Evolutionary conservation across 2,113 vertebrate genomes (phyloP), one percentile per base, ranked within the genome.

Genomic region (Sorex fumeus): DNA sequence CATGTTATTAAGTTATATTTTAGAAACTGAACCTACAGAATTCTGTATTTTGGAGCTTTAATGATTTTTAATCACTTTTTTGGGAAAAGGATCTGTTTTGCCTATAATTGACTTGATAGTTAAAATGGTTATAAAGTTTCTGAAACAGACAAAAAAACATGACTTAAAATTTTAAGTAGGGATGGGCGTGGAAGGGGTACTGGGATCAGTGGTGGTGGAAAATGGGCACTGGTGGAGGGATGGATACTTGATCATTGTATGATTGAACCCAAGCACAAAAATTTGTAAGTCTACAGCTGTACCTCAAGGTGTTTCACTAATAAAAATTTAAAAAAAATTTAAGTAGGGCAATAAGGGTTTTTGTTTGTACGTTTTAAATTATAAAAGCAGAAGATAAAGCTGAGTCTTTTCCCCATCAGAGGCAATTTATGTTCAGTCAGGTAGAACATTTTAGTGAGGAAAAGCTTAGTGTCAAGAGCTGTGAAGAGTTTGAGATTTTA

Each of bases 381-480:
- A 40, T 40, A 40, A 12, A 0, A 90, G 40, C 36, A 71, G 60
- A 71, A 96, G 69, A 47, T 23, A 53, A 87, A 93, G 72, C 79
- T 82, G 47, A 50, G 18, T 84, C 80, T 94, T 19, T 80, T 88
- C 0, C 0, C 64, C 12, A 11, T 66, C 21, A 19, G 21, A 30
- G 64, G 64, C 64, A 66, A 30, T 13, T 3, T 62, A 62, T 23
- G 15, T 62, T 16, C 5, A 62, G 75, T 57, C 76, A 53, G 53
- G 84, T 91, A 78, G 96, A 96, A 92, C 87, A 90, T 84, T 95
- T 96, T 92, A 94, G 93, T 71, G 91, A 95, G 21, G 45, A 15
- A 78, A 43, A 74, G 2, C 23, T 70, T 62, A 23, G 34, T 60
- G 53, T 88, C 23, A 21, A 66, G 28, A 67, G 66, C 50, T 84